phyloP scores from a whole-genome alignment of 2,113 vertebrate species.

The Onychorhynchus coronatus region DNA sequence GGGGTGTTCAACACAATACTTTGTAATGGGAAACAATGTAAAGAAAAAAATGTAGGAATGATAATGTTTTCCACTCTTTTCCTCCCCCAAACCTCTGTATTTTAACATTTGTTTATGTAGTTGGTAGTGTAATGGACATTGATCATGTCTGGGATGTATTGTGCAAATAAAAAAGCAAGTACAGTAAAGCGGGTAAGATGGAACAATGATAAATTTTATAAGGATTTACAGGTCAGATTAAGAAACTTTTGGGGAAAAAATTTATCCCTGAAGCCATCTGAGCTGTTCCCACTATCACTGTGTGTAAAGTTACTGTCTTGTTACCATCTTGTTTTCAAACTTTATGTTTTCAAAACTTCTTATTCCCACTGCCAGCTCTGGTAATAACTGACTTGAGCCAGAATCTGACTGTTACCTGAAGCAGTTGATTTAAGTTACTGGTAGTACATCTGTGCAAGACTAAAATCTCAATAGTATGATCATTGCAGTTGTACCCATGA shows the following conservation, averaged over 20 bases:
- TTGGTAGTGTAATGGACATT: not conserved
- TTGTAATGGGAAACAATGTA: not conserved
- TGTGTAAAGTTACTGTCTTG: not conserved
- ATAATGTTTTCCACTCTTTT: not conserved
- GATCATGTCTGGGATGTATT: not conserved
- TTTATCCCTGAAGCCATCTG: accelerated
- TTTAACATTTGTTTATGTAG: not conserved
- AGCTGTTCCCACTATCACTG: not conserved
- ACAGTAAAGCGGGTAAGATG: not conserved
- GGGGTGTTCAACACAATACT: not conserved
- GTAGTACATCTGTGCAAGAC: not conserved
- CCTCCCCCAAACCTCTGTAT: not conserved
- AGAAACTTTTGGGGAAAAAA: not conserved
- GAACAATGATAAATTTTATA: not conserved
- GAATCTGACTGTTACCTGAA: not conserved
- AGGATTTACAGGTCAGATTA: not conserved
- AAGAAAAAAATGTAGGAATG: not conserved
- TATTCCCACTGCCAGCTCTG: not conserved
- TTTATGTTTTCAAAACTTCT: not conserved
- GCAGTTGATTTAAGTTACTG: not conserved
- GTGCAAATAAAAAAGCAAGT: not conserved
- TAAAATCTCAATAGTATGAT: not conserved
- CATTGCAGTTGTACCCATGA: too few species aligned
- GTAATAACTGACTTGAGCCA: not conserved
- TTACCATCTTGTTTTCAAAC: not conserved